Conservation (phyloP, 1,140 invertebrate species). For the Rhysida immarginata region DNA sequence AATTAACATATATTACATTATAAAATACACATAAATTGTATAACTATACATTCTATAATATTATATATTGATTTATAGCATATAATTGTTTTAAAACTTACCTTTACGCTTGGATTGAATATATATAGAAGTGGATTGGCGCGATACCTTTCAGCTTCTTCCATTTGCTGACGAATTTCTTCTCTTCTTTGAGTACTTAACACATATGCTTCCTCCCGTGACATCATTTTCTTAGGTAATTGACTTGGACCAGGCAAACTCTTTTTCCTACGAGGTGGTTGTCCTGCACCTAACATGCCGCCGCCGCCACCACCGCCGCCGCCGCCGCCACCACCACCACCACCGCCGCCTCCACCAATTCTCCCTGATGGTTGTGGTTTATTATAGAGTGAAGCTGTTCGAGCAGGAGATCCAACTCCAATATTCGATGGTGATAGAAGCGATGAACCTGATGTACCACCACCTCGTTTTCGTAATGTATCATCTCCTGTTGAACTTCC, state of each 20-base stretch:
- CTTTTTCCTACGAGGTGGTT: constrained; percentile 47
- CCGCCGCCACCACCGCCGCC: constrained; percentile 12
- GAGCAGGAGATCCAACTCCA: constrained; percentile 40
- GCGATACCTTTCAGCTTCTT: constrained; percentile 77
- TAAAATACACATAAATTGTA: no score
- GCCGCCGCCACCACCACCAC: constrained; percentile 10
- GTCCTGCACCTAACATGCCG: constrained; percentile 30
- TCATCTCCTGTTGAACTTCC: background rate
- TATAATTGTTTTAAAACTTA: constrained; percentile 34
- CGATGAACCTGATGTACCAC: background rate
- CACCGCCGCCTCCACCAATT: constrained; percentile 1
- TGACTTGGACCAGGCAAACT: constrained; percentile 72
- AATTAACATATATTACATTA: no score
- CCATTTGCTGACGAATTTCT: constrained; percentile 74
- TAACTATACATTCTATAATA: background rate
- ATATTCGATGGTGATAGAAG: background rate
- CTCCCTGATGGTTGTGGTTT: constrained; percentile 17
- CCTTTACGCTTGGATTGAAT: constrained; percentile 92
- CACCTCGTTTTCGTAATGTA: background rate
- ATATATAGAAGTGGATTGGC: constrained; percentile 88
- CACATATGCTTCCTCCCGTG: constrained; percentile 84
- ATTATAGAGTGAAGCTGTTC: constrained; percentile 57
- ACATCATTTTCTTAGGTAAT: constrained; percentile 63
- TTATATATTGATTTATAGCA: constrained; percentile 4
- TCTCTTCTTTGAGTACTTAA: constrained; percentile 84